phyloP scores from a whole-genome alignment of 2,888 invertebrate genomes.

The Boloria euphrosyne region DNA sequence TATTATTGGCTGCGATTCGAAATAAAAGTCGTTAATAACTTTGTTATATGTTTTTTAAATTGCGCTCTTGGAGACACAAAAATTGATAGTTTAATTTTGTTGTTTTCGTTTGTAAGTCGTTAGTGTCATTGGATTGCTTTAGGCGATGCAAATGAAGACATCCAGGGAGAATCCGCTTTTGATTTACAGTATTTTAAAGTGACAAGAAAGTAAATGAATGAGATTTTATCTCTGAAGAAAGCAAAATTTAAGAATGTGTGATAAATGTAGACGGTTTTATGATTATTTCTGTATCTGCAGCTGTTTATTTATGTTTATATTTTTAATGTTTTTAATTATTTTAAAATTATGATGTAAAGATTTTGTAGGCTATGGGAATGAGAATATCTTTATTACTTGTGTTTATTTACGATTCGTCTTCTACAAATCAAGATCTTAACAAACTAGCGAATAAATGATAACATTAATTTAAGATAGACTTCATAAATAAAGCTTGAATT shows the following conservation, averaged over 20 bases:
- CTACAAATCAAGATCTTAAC: neutral
- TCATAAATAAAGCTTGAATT: no score
- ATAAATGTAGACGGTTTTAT: constrained; percentile 21
- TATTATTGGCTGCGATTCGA: constrained; percentile 42
- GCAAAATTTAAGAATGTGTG: constrained; percentile 23
- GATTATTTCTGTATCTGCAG: constrained; percentile 11
- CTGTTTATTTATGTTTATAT: constrained; percentile 14
- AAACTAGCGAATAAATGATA: no score
- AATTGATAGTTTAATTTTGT: constrained; percentile 73
- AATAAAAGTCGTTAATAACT: constrained; percentile 56
- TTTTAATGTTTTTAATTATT: constrained; percentile 24
- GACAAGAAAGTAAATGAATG: constrained; percentile 37
- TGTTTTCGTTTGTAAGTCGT: constrained; percentile 73
- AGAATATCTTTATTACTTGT: neutral
- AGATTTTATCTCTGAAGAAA: constrained; percentile 34
- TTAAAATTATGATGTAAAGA: constrained; percentile 16
- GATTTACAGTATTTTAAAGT: constrained; percentile 69
- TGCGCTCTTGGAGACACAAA: constrained; percentile 63
- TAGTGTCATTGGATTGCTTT: constrained; percentile 67
- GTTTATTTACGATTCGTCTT: neutral
- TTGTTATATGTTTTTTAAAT: constrained; percentile 58
- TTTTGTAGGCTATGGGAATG: constrained; percentile 6
- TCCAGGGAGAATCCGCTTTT: constrained; percentile 64
- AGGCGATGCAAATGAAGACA: constrained; percentile 77
- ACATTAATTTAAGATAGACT: no score